Evolutionary conservation across 2,113 vertebrate species (phyloP), one percentile per base, ranked within the genome.

Genomic region (Corythornis madagascariensis): DNA sequence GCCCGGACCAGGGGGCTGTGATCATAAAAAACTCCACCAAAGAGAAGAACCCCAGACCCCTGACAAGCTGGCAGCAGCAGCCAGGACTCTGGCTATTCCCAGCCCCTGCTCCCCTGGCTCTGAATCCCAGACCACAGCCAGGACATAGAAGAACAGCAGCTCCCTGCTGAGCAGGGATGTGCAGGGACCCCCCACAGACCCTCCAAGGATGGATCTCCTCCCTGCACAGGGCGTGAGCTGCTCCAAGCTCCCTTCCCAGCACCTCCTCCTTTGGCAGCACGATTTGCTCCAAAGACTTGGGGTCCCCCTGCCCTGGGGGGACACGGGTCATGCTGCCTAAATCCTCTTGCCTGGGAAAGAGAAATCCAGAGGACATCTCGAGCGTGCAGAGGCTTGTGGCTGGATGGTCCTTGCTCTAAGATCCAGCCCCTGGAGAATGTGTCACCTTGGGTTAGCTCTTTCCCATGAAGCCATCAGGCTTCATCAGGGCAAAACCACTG

Each of bases 121-220:
- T 28, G 35, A 59, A 25, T 22, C 31, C 15, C 3, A 0, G n/a
- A 25, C 38, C 73, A 15, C 0, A 1, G 25, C 13, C 35, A 16
- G 57, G 57, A 10, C 10, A 9, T 0, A 1, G 57, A 42, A 35
- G 17, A 64, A 70, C 38, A 38, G 2, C 35, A 25, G 18, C 60
- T 47, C 47, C 28, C 9, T 0, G 4, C 9, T 9, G 25, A 55
- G 47, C 53, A 10, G 88, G 40, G 73, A 25, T 5, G n/a, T 1
- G 2, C 8, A 0, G 2, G 65, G 59, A 9, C 10, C 55, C 29
- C 55, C 17, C 6, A 10, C 31, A 28, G 72, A 52, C 4, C 7
- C 25, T 3, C 0, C 11, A 3, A 40, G 48, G 31, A 29, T 57
- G 50, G 12, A 15, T 24, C n/a, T 47, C 24, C 52, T 16, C 24